Base-by-base conservation (phyloP, 1,140 invertebrate species). In the Drosophila albomicans region DNA sequence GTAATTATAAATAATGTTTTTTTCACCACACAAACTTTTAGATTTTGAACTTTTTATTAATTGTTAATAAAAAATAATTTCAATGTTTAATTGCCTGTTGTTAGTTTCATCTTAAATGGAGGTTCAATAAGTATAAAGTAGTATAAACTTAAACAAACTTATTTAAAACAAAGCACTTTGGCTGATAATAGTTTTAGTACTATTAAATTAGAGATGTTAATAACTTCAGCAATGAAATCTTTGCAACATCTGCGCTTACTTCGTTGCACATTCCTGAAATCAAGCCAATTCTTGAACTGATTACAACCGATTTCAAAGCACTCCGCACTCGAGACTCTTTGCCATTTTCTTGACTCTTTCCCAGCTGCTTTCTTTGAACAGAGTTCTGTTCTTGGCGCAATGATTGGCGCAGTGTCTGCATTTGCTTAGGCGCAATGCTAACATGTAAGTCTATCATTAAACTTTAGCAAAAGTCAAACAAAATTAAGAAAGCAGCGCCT, bases 381-480 rank as follows among this genome's bases (percentile, higher is more conserved):
- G 15, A 15, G 43, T 46, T 16, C 16, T 30, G 16, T 45, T n/a
- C 15, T 28, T 32, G 11, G 20, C 38, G 45, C 30, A 59, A 28
- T 59, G 8, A 30, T 52, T 41, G 43, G 38, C 30, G 4, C 10
- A 11, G 45, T 61, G 70, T 52, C 70, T 67, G 51, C 62, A 67
- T 76, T 79, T 76, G 62, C 78, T 78, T 82, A 82, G 75, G 72
- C 51, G 38, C 59, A 48, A 43, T n/a, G 46, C 52, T 52, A 67
- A 57, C 48, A 78, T 73, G 64, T 64, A 75, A 67, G 79, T 77
- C 79, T 81, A 82, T 88, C 82, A 88, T 87, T 87, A 79, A 88
- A 88, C 76, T 88, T 87, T 79, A 82, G 77, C 79, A 54, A 62
- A 87, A 87, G 84, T 87, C 82, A 87, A 87, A 87, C 82, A 87